These are phyloP conservation scores for Agonopterix heracliana DNA, from an alignment of 2,888 invertebrate species.

Conservation along the genomic window DNA sequence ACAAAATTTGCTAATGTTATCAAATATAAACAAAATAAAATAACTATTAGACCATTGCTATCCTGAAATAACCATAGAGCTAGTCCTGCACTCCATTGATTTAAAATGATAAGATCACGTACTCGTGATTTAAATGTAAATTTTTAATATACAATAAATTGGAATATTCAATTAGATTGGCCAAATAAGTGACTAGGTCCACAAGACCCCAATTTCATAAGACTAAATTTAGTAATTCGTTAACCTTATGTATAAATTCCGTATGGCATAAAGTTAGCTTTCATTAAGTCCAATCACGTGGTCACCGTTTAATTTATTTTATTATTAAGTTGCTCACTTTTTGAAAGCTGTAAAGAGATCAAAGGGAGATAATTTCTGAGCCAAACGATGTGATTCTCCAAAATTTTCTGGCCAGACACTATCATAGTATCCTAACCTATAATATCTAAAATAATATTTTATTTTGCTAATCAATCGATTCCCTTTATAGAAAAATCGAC, in stretches of 20 bases:
- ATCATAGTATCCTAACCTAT: slow-evolving; percentile 75
- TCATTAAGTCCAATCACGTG: slow-evolving; percentile 70
- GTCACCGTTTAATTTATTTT: slow-evolving; percentile 52
- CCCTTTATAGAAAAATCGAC: slow-evolving; percentile 67
- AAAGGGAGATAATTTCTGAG: slow-evolving; percentile 74
- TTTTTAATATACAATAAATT: slow-evolving; percentile 69
- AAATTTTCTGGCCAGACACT: slow-evolving; percentile 76
- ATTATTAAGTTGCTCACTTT: slow-evolving; percentile 71
- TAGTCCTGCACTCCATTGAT: slow-evolving; percentile 74
- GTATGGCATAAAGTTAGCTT: slow-evolving; percentile 76
- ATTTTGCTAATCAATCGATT: slow-evolving; percentile 67
- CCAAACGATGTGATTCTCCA: slow-evolving; percentile 76
- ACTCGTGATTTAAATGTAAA: slow-evolving; percentile 61
- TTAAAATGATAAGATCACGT: slow-evolving; percentile 59
- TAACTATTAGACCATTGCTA: slow-evolving; percentile 73
- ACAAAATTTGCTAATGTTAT: slow-evolving; percentile 73
- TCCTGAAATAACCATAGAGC: slow-evolving; percentile 69
- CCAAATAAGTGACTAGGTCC: slow-evolving; percentile 75
- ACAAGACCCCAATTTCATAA: slow-evolving; percentile 69
- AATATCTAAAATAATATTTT: slow-evolving; percentile 73
- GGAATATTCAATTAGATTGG: slow-evolving; percentile 74
- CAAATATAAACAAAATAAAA: slow-evolving; percentile 68
- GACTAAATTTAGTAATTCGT: slow-evolving; percentile 76
- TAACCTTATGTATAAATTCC: slow-evolving; percentile 75
- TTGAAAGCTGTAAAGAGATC: slow-evolving; percentile 76